Evolutionary conservation across 53 echinoderm and acorn worm genomes (phyloP).

Genomic region (Mesocentrotus franciscanus): DNA sequence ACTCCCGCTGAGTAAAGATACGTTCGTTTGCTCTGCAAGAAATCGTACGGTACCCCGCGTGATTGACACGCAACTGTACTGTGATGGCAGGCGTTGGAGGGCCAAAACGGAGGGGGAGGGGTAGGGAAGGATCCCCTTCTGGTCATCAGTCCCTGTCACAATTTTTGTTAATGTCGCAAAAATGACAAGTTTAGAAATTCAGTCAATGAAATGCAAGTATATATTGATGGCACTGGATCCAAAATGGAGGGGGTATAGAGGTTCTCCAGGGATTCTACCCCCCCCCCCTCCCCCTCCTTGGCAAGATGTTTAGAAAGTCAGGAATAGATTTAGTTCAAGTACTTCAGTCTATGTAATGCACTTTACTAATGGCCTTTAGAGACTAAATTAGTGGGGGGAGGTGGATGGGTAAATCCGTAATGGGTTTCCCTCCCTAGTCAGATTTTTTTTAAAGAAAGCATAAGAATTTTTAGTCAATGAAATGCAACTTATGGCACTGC

Average conservation of each 20-base stretch:
- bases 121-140: neutral
- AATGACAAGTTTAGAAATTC: neutral
- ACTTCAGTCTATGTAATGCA: neutral
- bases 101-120: neutral
- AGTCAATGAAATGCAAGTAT: neutral
- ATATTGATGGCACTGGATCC: neutral
- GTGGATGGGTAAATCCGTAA: no score
- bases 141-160: neutral
- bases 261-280: neutral
- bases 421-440: no score
- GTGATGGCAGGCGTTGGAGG: neutral
- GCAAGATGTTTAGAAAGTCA: neutral
- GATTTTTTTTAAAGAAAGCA: no score
- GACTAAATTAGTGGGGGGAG: no score
- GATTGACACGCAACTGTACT: conserved; percentile 39
- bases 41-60: neutral
- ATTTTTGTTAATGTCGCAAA: neutral
- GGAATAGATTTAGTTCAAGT: neutral
- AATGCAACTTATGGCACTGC: no score
- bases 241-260: neutral
- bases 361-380: no score
- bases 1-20: conserved; percentile 35
- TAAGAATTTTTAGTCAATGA: no score
- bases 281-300: no score
- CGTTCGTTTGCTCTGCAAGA: conserved; percentile 44